Base-by-base conservation (phyloP, 1,140 invertebrate species). In the Hylyphantes graminicola region DNA sequence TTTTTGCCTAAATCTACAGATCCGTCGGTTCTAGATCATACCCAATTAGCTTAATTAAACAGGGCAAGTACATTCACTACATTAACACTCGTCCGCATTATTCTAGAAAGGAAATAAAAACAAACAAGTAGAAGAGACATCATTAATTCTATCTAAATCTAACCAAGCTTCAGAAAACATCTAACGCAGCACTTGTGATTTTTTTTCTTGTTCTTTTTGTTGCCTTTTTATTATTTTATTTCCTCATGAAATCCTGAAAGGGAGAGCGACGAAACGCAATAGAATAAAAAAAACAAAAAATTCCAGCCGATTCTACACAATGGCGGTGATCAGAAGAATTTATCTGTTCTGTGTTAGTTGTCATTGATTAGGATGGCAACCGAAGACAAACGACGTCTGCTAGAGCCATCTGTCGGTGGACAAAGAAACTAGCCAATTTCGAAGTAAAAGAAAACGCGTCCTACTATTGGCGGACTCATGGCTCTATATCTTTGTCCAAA, bases 311-410 rank as follows among this genome's bases (percentile, higher is more conserved):
- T 35, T 80, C 77, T 51, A 80, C 65, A 80, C 77, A 80, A 80
- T 80, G 70, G 77, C 77, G 54, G 77, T 80, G 65, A 70, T 80
- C 65, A 67, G 54, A 80, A 54, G 77, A 80, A 80, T 80, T 80
- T 80, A 80, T 80, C 77, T 80, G 77, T 80, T 80, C 77, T 64
- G 77, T 80, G 77, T 80, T 80, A 80, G 77, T 80, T 80, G 77
- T 70, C 77, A 80, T 80, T 80, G 77, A 80, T 80, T 80, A 35
- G 77, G 65, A 70, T 80, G 65, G 77, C 21, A 70, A 80, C 53
- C 65, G 77, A 80, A 80, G 77, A 80, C 65, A 80, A 80, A 80
- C 77, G 77, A 65, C 77, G 15, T 55, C 53, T 55, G 51, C 64
- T 70, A 80, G 65, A 64, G 77, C 77, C 77, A 80, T 80, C 77